A percentile compares a stretch with the other conserved stretches of the same genome.
These are phyloP conservation scores for Trinectes maculatus DNA, from an alignment of 2,113 vertebrate genomes.

Conservation along the genomic window DNA sequence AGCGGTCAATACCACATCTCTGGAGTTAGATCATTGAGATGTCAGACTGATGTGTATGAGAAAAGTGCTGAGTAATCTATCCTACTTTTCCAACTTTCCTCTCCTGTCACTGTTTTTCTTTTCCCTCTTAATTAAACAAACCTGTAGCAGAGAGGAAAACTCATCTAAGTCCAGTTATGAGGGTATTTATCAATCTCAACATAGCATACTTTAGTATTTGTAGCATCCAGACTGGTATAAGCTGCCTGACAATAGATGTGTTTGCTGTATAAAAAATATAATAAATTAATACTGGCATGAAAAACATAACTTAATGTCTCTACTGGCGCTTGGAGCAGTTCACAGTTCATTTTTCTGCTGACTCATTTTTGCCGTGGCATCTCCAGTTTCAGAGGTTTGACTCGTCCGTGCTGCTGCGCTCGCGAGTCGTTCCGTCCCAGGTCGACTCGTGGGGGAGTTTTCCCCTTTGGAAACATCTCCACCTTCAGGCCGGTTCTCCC, in stretches of 20 bases:
- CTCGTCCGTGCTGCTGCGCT: conserved; percentile 33
- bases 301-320: conserved; percentile 43
- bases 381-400: conserved; percentile 10
- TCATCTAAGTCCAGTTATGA: conserved; percentile 25
- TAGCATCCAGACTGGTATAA: conserved; percentile 52
- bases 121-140: conserved; percentile 13
- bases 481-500: conserved; percentile 60
- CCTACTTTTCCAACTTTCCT: conserved; percentile 7
- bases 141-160: conserved; percentile 9
- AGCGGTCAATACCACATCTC: conserved; percentile 37
- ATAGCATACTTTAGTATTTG: conserved; percentile 26
- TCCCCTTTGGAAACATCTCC: conserved; percentile 68
- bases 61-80: conserved; percentile 23
- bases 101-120: conserved; percentile 8
- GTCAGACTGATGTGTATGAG: conserved; percentile 32
- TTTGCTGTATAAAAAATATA: conserved; percentile 25
- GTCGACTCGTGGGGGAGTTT: conserved; percentile 46
- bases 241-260: conserved; percentile 54
- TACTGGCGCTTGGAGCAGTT: conserved; percentile 25
- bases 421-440: conserved; percentile 20
- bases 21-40: conserved; percentile 16
- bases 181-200: conserved; percentile 34
- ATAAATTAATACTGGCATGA: conserved; percentile 61
- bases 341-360: conserved; percentile 4
- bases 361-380: conserved; percentile 5